Conservation (phyloP, 2,113 vertebrate genomes). For the Saccopteryx leptura region DNA sequence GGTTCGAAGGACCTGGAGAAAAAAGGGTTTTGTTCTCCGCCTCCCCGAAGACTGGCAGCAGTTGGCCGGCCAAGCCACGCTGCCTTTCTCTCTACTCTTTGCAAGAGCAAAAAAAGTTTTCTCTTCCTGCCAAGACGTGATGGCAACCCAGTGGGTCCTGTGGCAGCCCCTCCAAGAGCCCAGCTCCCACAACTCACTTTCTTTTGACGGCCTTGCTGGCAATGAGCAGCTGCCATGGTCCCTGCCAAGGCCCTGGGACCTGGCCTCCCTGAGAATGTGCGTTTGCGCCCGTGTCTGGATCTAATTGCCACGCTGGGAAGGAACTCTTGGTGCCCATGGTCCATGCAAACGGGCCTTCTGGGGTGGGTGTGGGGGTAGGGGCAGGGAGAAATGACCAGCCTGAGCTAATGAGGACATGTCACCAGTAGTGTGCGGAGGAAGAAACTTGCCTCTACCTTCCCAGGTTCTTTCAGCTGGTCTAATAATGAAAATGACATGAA, state of each 20-base stretch:
- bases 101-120: slow-evolving; percentile 64
- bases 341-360: neutral
- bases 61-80: slow-evolving; percentile 3
- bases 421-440: neutral
- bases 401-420: neutral
- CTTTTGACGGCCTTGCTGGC: slow-evolving; percentile 60
- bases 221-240: neutral
- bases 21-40: slow-evolving; percentile 71
- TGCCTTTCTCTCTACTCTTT: slow-evolving; percentile 67
- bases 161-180: neutral
- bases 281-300: slow-evolving; percentile 36
- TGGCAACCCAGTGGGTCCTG: neutral
- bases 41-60: slow-evolving; percentile 65
- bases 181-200: slow-evolving; percentile 71
- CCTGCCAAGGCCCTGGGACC: slow-evolving; percentile 62
- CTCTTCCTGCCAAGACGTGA: slow-evolving; percentile 75
- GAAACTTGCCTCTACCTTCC: neutral
- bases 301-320: neutral
- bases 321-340: neutral
- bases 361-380: neutral
- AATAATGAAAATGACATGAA: neutral
- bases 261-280: slow-evolving; percentile 35
- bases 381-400: neutral
- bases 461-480: neutral
- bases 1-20: slow-evolving; percentile 46